phyloP scores from a whole-genome alignment of 2,888 invertebrate genomes.

The Folsomia manolachei region DNA sequence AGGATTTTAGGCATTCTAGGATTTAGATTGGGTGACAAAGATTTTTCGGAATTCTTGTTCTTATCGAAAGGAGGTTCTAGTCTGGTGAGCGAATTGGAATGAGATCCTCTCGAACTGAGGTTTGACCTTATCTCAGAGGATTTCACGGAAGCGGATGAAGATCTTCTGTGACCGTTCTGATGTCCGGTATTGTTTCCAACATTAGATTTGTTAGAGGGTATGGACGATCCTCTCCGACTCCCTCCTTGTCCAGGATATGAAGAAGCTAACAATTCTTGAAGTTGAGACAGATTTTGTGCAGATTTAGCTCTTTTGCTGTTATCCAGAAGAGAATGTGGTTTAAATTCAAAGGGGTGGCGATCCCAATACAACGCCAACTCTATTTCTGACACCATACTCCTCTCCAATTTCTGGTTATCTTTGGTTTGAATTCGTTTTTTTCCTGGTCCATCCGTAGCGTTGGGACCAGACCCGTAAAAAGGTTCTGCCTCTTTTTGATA shows the following conservation, averaged over 20 bases:
- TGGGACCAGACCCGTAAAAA: background rate
- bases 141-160: background rate
- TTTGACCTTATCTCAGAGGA: no score
- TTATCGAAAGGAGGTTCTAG: background rate
- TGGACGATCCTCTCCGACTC: background rate
- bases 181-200: background rate
- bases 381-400: conserved; percentile 36
- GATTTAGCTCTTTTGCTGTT: conserved; percentile 17
- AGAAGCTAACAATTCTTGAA: conserved; percentile 2
- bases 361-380: conserved; percentile 50
- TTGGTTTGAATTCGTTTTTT: conserved; percentile 18
- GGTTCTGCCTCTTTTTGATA: background rate
- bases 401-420: conserved; percentile 22
- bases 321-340: background rate
- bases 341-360: conserved; percentile 39
- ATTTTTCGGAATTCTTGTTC: background rate
- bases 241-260: background rate
- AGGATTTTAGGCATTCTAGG: background rate
- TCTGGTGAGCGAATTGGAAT: background rate
- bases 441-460: conserved; percentile 12
- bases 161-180: no score
- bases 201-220: background rate
- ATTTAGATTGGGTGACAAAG: background rate
- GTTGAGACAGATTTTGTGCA: conserved; percentile 16
- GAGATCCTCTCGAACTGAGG: background rate